phyloP scores from a whole-genome alignment of 2,113 vertebrate species.

The Stigmatopora nigra region DNA sequence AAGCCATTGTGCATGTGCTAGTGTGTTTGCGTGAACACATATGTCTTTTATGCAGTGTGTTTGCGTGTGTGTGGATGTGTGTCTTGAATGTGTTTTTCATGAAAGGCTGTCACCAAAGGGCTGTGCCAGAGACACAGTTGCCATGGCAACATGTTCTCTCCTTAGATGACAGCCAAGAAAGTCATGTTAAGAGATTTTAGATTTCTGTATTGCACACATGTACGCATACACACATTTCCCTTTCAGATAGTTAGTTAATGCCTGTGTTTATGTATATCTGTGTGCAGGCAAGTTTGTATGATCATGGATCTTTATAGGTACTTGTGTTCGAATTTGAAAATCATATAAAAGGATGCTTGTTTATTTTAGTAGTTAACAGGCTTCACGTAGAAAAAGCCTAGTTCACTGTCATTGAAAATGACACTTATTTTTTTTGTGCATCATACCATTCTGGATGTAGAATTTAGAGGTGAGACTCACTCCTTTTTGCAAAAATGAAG shows the following conservation, averaged over 20 bases:
- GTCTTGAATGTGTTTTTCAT: constrained; percentile 11
- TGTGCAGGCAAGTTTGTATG: not conserved
- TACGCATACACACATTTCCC: constrained; percentile 20
- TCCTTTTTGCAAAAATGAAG: constrained; percentile 10
- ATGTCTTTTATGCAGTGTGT: constrained; percentile 1
- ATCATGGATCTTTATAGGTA: no score
- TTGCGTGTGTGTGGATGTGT: constrained; percentile 37
- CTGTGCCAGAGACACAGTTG: constrained; percentile 52
- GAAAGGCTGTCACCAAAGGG: constrained; percentile 47
- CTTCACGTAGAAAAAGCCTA: no score
- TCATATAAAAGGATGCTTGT: not conserved
- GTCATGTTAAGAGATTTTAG: constrained; percentile 51
- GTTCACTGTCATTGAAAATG: not conserved
- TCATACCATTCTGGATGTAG: not conserved
- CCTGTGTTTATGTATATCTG: constrained; percentile 4
- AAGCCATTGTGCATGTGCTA: constrained; percentile 25
- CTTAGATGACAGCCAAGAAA: constrained; percentile 60
- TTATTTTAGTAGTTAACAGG: not conserved
- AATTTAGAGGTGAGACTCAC: constrained; percentile 5
- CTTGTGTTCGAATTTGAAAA: no score
- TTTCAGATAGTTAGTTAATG: constrained; percentile 15
- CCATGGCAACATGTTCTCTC: constrained; percentile 59
- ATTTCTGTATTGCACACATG: constrained; percentile 20
- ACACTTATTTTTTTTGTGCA: not conserved
- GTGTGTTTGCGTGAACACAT: constrained; percentile 26